Evolutionary conservation across 2,888 invertebrate genomes (phyloP), one percentile per base, ranked within the genome.

Genomic region (Habrosyne pyritoides): DNA sequence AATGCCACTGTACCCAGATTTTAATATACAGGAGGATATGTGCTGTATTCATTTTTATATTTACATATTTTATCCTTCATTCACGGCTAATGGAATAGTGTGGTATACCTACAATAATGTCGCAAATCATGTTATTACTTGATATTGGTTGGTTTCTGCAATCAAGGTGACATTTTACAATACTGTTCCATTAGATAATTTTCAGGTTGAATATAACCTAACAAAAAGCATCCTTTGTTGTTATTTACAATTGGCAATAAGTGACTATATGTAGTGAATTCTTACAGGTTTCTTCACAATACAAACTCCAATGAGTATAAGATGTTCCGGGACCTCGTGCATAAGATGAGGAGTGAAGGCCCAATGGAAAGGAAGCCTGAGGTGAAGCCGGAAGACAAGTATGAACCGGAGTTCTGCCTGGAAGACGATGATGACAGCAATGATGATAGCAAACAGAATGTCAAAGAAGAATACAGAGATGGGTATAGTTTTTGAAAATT

Each of bases 211-310:
- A 63, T 67, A 63, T 69, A 69, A 75, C 77, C 79, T 75, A 58
- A 67, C 67, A 70, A 59, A 67, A 73, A 72, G 63, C 73, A 81
- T 83, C 82, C 78, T 77, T 81, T 79, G 63, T 70, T 67, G 53
- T 75, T 71, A 54, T 78, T 79, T 75, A 74, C 73, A 57, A 55
- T 67, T 63, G 65, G 65, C 73, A 62, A 55, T 55, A 60, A 56
- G 71, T 75, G 42, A 71, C 57, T 71, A 55, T 77, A 68, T 63
- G 57, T 24, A 33, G 33, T 12, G 55, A 62, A 67, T 81, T 61
- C 24, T 89, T 90, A 42, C 89, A 93, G 93, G 93, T 93, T 93
- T 64, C 89, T 93, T 54, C 90, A 87, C 77, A 89, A 88, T 71
- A 77, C 84, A 49, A 87, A 88, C 69, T 89, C 87, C 63, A 82